Percentiles rank a stretch among this genome's conserved stretches.
Evolutionary conservation across 1,140 invertebrate species (phyloP).

Genomic region (Diprion similis): DNA sequence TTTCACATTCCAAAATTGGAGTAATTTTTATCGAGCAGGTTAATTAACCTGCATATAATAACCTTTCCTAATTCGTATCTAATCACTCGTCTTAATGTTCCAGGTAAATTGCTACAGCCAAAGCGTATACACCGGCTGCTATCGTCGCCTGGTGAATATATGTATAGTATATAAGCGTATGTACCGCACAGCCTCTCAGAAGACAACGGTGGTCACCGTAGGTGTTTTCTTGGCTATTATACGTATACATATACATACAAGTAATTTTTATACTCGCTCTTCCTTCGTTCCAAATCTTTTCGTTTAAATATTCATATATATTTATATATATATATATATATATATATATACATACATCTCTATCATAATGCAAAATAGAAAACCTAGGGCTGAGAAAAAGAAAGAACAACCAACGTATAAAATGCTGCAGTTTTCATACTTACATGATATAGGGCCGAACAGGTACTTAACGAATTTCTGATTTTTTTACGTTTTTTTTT

Average conservation of each 20-base stretch:
- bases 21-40: background rate
- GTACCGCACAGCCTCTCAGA: background rate
- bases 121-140: constrained; percentile 39
- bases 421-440: too few species aligned
- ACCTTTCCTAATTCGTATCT: constrained; percentile 14
- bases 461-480: background rate
- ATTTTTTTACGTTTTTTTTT: background rate
- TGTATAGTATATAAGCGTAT: background rate
- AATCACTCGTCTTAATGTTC: constrained; percentile 9
- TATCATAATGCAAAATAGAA: too few species aligned
- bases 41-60: background rate
- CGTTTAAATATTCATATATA: background rate
- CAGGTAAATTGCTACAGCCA: constrained; percentile 58
- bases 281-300: constrained; percentile 6
- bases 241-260: background rate
- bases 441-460: background rate
- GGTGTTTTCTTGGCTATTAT: background rate
- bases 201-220: background rate
- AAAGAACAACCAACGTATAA: background rate
- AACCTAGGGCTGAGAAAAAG: background rate
- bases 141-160: background rate
- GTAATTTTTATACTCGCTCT: background rate
- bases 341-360: too few species aligned
- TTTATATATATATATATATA: too few species aligned
- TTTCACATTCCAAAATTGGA: too few species aligned